These are phyloP conservation scores for Thecophora atra DNA, from an alignment of 2,888 invertebrate species.

Conservation along the genomic window DNA sequence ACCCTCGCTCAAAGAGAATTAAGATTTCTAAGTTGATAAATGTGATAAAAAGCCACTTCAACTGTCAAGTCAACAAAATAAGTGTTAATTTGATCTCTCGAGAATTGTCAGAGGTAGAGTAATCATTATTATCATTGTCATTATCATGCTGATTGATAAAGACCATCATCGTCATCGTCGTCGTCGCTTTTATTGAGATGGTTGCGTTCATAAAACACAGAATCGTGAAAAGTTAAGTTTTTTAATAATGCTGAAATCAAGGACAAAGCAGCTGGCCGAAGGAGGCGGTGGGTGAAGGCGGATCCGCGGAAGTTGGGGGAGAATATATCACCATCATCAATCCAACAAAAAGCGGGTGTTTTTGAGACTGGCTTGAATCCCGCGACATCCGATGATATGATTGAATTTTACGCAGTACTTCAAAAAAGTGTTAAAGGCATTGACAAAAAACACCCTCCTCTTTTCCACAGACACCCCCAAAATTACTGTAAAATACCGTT, in stretches of 20 bases:
- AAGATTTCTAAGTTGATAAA: conserved; percentile 34
- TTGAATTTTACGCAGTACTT: conserved; percentile 20
- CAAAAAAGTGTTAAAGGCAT: conserved; percentile 4
- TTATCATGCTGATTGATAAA: not conserved
- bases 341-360: not conserved
- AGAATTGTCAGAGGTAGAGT: not conserved
- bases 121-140: not conserved
- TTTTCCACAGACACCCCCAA: not conserved
- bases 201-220: not conserved
- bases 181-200: not conserved
- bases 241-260: conserved; percentile 35
- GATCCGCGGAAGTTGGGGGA: not conserved
- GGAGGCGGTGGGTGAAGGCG: not conserved
- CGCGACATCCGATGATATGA: conserved; percentile 33
- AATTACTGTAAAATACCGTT: not conserved
- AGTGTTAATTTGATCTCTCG: conserved; percentile 35
- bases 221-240: conserved; percentile 19
- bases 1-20: conserved; percentile 4
- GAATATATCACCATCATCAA: not conserved
- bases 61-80: conserved; percentile 34
- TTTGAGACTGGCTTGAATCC: not conserved
- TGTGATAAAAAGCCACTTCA: conserved; percentile 36
- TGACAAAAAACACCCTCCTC: not conserved
- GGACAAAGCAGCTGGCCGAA: not conserved
- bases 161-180: not conserved